Evolutionary conservation across 2,888 invertebrate genomes (phyloP), one percentile per base, ranked within the genome.

Genomic region (Atethmia centrago): DNA sequence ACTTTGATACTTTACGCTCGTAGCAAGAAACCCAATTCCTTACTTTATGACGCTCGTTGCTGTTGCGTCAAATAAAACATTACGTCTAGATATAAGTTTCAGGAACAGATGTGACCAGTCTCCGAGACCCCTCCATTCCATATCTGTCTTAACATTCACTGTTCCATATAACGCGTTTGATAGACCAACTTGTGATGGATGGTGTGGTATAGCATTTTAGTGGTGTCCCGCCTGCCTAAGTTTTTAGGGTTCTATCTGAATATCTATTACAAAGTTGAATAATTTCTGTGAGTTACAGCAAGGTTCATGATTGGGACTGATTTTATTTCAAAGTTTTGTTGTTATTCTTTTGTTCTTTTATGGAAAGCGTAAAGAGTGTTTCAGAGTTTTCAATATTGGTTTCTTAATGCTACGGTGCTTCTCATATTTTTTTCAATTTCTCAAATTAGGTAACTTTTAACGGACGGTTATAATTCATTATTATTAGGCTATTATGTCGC

Each of bases 31-130:
- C 81, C 85, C 88, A 84, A 89, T 88, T 86, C 82, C 61, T 76
- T 76, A 78, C 75, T 90, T 90, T 90, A 90, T 87, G 81, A 71
- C 64, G 67, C 76, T 72, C 49, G 89, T 89, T 78, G 90, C 88
- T 90, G 90, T 89, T 88, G 84, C 89, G 84, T 85, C 86, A 87
- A 85, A 88, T 89, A 89, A 89, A 88, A 89, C 83, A 85, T 84
- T 77, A 85, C 80, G 82, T 86, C 79, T 80, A 85, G 85, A 85
- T 90, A 90, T 87, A 89, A 87, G 90, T 88, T 88, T 82, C 74
- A 82, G 80, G 83, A 80, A 74, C 84, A 83, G 83, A 87, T 86
- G 85, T 79, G 84, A 81, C 86, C 83, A 84, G 61, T 64, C 28
- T 36, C 58, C 59, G 53, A 79, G 86, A 81, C 75, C 87, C 45